phyloP scores from a whole-genome alignment of 2,113 vertebrate genomes.

The Spheniscus mendiculus region DNA sequence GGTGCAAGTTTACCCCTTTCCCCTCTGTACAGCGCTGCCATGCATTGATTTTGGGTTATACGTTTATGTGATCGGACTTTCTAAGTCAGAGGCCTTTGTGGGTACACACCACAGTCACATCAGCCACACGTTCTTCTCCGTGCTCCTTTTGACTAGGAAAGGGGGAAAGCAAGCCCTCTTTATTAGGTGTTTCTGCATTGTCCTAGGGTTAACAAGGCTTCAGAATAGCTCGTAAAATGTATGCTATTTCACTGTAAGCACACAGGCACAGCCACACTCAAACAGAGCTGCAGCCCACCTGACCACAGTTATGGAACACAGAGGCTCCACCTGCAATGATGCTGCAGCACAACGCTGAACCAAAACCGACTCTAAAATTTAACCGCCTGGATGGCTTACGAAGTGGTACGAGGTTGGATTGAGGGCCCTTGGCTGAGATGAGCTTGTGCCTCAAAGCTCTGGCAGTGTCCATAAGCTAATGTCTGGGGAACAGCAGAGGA shows the following conservation, averaged over 20 bases:
- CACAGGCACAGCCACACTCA: not conserved
- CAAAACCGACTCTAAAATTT: not conserved
- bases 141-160: not conserved
- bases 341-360: not conserved
- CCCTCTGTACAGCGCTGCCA: not conserved
- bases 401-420: not conserved
- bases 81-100: not conserved
- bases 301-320: too few species aligned
- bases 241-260: not conserved
- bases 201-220: not conserved
- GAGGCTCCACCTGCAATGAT: not conserved
- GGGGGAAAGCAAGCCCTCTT: not conserved
- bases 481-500: not conserved
- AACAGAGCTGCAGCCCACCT: not conserved
- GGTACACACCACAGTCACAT: not conserved
- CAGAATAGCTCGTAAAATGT: not conserved
- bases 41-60: not conserved
- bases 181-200: not conserved
- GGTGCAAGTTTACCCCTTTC: too few species aligned
- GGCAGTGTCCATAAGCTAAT: too few species aligned
- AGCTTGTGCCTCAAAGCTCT: not conserved
- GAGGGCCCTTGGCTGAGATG: not conserved
- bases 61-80: fast-evolving
- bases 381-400: not conserved
- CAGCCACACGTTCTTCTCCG: not conserved